Conservation (phyloP, 1,140 invertebrate species). For the Hyposmocoma kahamanoa region DNA sequence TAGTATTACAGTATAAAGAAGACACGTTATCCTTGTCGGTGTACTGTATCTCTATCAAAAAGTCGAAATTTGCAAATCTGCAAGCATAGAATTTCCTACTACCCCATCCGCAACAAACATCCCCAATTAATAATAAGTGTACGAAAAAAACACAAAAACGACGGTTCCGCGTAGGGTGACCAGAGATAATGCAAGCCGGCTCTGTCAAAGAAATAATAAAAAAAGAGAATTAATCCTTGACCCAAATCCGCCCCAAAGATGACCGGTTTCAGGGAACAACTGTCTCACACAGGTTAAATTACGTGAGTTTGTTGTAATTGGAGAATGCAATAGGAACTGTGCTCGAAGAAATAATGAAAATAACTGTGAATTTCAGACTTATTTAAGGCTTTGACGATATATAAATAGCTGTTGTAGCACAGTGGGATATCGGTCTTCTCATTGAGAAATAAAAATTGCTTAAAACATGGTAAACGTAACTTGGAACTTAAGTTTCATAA, state of each 20-base stretch:
- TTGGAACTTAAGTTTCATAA: no score
- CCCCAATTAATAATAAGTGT: background rate
- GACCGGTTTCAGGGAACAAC: background rate
- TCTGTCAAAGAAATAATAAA: background rate
- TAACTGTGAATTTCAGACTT: no score
- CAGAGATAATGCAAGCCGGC: slow-evolving; percentile 14
- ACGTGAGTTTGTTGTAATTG: slow-evolving; percentile 9
- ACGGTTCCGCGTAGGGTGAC: background rate
- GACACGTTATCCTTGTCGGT: background rate
- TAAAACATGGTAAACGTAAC: no score
- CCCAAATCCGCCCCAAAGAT: slow-evolving; percentile 10
- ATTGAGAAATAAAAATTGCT: no score
- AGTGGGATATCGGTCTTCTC: no score
- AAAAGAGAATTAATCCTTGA: slow-evolving; percentile 15
- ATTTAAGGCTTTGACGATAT: no score
- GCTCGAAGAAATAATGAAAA: no score
- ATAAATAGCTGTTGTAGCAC: no score
- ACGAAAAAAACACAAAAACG: background rate
- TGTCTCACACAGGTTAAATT: slow-evolving; percentile 22
- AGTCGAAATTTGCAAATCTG: background rate
- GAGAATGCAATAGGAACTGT: no score
- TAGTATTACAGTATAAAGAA: background rate
- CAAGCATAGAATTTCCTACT: background rate
- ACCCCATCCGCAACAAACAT: background rate
- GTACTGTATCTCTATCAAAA: background rate